phyloP scores from a whole-genome alignment of 2,888 invertebrate genomes.

The Mantis religiosa region DNA sequence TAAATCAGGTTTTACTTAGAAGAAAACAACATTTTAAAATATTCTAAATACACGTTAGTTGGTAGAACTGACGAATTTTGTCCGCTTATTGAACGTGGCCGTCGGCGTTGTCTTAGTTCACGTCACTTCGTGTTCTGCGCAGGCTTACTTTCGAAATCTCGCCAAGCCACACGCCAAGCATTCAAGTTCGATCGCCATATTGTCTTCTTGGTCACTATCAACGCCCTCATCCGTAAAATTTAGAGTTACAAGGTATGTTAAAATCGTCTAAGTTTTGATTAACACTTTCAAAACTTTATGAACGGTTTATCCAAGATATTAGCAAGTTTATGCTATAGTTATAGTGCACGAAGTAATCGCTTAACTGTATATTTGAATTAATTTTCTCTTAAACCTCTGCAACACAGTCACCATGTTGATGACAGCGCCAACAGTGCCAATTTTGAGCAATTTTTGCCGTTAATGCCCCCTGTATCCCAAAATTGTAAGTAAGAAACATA shows the following conservation, averaged over 20 bases:
- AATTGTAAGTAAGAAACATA: slow-evolving; percentile 34
- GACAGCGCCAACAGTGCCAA: slow-evolving; percentile 67
- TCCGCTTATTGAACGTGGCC: slow-evolving; percentile 1
- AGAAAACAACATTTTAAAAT: too few relatives aligned
- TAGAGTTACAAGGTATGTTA: slow-evolving; percentile 30
- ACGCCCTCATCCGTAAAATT: slow-evolving; percentile 31
- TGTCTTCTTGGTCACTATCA: slow-evolving; percentile 24
- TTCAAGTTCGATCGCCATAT: slow-evolving; percentile 25
- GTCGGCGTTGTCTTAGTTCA: neutral
- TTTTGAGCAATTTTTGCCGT: slow-evolving; percentile 61
- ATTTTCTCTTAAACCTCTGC: neutral
- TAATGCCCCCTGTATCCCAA: slow-evolving; percentile 60
- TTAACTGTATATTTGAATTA: slow-evolving; percentile 30
- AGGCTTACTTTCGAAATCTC: slow-evolving; percentile 12
- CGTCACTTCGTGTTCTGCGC: slow-evolving; percentile 21
- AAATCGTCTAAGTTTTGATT: neutral
- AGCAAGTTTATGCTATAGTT: neutral
- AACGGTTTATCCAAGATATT: neutral
- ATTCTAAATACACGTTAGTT: neutral
- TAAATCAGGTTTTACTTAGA: too few relatives aligned
- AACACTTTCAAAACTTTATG: neutral
- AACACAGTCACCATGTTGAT: slow-evolving; percentile 53
- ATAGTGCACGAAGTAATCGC: slow-evolving; percentile 21
- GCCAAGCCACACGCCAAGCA: neutral
- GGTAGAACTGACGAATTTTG: neutral